phyloP scores from a whole-genome alignment of 2,797 vertebrate species.

The Monodelphis domestica region DNA sequence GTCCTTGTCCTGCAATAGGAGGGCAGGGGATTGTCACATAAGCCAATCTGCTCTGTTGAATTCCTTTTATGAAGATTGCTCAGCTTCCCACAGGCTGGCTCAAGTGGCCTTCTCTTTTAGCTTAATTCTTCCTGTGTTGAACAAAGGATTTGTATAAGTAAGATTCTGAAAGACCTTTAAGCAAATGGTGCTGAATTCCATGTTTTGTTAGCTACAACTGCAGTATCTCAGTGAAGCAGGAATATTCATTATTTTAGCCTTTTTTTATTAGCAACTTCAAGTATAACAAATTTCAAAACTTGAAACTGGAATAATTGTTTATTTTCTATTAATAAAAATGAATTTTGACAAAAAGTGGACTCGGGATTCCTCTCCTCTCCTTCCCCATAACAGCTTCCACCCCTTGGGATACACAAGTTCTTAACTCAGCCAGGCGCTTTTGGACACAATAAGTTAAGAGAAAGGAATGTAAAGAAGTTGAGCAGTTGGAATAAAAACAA shows the following conservation, averaged over 20 bases:
- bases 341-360: constrained; percentile 81
- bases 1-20: constrained; percentile 27
- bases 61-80: constrained; percentile 25
- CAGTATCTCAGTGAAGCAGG: constrained; percentile 70
- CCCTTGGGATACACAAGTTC: constrained; percentile 63
- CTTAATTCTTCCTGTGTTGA: constrained; percentile 53
- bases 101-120: constrained; percentile 52
- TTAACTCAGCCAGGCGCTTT: constrained; percentile 61
- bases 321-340: constrained; percentile 88
- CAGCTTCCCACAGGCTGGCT: constrained; percentile 48
- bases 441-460: constrained; percentile 72
- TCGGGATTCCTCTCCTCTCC: constrained; percentile 70
- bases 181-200: constrained; percentile 76
- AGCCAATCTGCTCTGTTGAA: not conserved
- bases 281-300: constrained; percentile 74
- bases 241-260: constrained; percentile 66
- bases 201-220: constrained; percentile 66
- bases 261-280: constrained; percentile 81
- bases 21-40: constrained; percentile 26
- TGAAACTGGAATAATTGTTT: constrained; percentile 80
- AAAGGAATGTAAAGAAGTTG: constrained; percentile 43
- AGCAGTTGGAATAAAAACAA: constrained; percentile 42
- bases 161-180: constrained; percentile 67
- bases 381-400: not conserved
- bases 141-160: constrained; percentile 56